Percentiles rank a stretch among this genome's conserved stretches.
Evolutionary conservation across 2,113 vertebrate genomes (phyloP).

Genomic region (Euleptes europaea): DNA sequence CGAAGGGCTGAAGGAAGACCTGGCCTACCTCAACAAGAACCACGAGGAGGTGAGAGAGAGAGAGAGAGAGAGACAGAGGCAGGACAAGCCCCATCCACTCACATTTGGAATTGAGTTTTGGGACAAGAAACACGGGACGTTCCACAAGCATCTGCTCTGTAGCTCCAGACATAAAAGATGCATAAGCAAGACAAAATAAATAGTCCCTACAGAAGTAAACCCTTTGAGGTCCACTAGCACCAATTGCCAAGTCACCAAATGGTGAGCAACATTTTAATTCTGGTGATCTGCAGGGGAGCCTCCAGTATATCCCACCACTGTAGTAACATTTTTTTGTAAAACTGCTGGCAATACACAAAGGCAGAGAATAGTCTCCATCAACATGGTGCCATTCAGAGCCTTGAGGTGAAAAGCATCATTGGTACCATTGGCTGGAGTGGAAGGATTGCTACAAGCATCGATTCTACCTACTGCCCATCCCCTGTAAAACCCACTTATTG

Average conservation of each 20-base stretch:
- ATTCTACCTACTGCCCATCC: not conserved
- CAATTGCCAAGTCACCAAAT: not conserved
- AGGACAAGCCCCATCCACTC: not conserved
- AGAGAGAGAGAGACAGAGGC: not conserved
- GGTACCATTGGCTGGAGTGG: no score
- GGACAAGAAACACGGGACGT: not conserved
- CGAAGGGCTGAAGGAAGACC: slow-evolving; percentile 88
- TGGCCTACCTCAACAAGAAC: slow-evolving; percentile 95
- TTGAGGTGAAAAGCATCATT: not conserved
- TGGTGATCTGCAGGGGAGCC: not conserved
- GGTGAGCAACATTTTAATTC: not conserved
- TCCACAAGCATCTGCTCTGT: no score
- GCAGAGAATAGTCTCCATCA: not conserved
- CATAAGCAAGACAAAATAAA: not conserved
- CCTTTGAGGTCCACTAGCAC: not conserved
- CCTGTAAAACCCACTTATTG: not conserved
- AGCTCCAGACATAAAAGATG: not conserved
- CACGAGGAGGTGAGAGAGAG: slow-evolving; percentile 86
- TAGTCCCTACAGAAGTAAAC: not conserved
- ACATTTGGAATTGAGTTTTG: not conserved
- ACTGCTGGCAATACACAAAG: no score
- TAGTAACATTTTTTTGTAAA: no score
- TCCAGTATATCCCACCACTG: not conserved
- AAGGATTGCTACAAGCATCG: not conserved
- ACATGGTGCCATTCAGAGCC: not conserved